Base-by-base conservation (phyloP, 2,797 vertebrate species). In the Myotis planiceps region DNA sequence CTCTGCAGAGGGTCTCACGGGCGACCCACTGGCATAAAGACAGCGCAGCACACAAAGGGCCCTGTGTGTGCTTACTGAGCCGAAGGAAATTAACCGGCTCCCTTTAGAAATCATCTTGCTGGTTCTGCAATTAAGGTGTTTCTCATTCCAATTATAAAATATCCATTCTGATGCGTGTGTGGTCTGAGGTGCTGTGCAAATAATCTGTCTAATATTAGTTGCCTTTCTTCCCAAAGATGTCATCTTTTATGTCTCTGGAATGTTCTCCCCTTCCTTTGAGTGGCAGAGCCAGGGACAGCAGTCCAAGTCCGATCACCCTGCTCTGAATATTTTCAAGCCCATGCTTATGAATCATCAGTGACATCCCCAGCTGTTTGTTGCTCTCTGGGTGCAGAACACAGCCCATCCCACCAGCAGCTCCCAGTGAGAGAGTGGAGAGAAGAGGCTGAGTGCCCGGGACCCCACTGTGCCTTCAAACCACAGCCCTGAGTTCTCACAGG, bases 121-220 rank as follows among this genome's bases (percentile, higher is more conserved):
- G 0, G n/a, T 23, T 69, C 49, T 72, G 7, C 27, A 10, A 9
- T 18, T 1, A 68, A 23, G 27, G 19, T 1, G 0, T 32, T 32
- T 63, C 49, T 91, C 27, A 47, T 25, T 71, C 60, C 21, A 37
- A 25, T 75, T 16, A n/a, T 74, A 63, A 25, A 78, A 6, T 82
- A 72, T 16, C 42, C 27, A n/a, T 53, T 60, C 25, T 6, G 19
- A 39, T 65, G 53, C 51, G 53, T 47, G 23, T n/a, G 51, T 51
- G 55, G 19, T 55, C 42, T 34, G 68, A 82, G 23, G n/a, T 25
- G 12, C 18, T 53, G 19, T 47, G 60, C 60, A 83, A 60, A 65
- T 7, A 18, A 72, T n/a, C 21, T n/a, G 9, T 5, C 34, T 21
- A 88, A 81, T 51, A 60, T 45, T 1, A 51, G 9, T 12, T 66